Base-by-base conservation (phyloP, 2,888 invertebrate species). In the Nezara viridula region DNA sequence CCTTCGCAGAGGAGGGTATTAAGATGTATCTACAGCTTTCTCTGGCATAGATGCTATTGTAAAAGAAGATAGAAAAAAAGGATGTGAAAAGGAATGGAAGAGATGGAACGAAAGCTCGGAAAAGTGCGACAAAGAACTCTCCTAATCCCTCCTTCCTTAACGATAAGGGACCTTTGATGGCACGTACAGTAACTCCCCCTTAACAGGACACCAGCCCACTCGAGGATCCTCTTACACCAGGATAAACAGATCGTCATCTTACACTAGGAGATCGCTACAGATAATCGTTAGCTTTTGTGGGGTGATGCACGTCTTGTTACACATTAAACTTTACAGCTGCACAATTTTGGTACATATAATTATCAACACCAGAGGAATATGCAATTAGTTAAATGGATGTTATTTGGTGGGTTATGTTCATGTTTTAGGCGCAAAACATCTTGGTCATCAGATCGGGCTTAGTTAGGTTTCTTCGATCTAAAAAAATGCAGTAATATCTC, bases 221-320 rank as follows among this genome's bases (percentile, higher is more conserved):
- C 32, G 6, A 66, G 66, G 27, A 24, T 66, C 66, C 32, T 32
- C 66, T 66, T 66, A 66, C 66, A 66, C 66, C 1, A 66, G 66
- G 66, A 32, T 66, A 66, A 66, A 66, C 66, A 66, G 66, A 32
- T 66, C 66, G 66, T 66, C 66, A 66, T 66, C 32, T 66, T 66
- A 66, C 66, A 66, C 4, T 6, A 27, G 32, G 19, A 66, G 66
- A 66, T 66, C 66, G 16, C 66, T 32, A 19, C 66, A 3, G 66
- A 66, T 66, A 66, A 66, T 32, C 66, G 4, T 66, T 32, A 32
- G 66, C 66, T 66, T 66, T 66, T 66, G 66, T 66, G 1, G 19
- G 16, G 16, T 7, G 6, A 32, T 66, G 16, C 32, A 66, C 66
- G 66, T 66, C 66, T 66, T 19, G 60, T 14, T 60, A 60, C 60